These are phyloP conservation scores for Prenolepis imparis DNA, from an alignment of 2,888 invertebrate species.

Conservation along the genomic window DNA sequence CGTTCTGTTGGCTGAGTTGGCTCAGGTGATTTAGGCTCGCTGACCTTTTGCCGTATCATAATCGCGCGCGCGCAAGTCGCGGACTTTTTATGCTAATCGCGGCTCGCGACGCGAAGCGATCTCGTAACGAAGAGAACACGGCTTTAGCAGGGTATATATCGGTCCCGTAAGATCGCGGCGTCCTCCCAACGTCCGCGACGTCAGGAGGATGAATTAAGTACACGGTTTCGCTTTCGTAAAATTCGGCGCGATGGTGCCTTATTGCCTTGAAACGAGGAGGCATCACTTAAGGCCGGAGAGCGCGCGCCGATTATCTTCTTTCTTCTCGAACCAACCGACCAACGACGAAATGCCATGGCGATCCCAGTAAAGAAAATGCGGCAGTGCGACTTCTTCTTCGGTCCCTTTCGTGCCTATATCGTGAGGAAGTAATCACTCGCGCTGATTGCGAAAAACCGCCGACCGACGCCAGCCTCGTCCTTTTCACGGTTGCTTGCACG, in stretches of 20 bases:
- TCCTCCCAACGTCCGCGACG: constrained; percentile 10
- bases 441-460: constrained; percentile 57
- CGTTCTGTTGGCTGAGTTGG: constrained; percentile 17
- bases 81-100: constrained; percentile 29
- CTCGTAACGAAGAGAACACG: constrained; percentile 11
- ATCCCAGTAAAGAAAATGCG: constrained; percentile 56
- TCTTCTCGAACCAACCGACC: constrained; percentile 12
- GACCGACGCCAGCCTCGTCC: constrained; percentile 49
- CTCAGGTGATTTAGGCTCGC: constrained; percentile 48
- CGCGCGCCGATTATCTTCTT: constrained; percentile 41
- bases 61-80: constrained; percentile 38
- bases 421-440: constrained; percentile 59
- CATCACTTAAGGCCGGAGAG: constrained; percentile 22
- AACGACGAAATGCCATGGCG: constrained; percentile 58
- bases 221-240: constrained; percentile 38
- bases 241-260: constrained; percentile 39
- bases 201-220: constrained; percentile 20
- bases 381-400: constrained; percentile 39
- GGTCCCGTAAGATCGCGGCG: constrained; percentile 7
- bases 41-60: constrained; percentile 50
- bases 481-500: constrained; percentile 52
- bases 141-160: background rate
- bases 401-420: constrained; percentile 46
- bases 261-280: constrained; percentile 36
- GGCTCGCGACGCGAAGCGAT: constrained; percentile 11